Evolutionary conservation across 2,888 invertebrate species (phyloP).

Genomic region (Tetragnatha montana): DNA sequence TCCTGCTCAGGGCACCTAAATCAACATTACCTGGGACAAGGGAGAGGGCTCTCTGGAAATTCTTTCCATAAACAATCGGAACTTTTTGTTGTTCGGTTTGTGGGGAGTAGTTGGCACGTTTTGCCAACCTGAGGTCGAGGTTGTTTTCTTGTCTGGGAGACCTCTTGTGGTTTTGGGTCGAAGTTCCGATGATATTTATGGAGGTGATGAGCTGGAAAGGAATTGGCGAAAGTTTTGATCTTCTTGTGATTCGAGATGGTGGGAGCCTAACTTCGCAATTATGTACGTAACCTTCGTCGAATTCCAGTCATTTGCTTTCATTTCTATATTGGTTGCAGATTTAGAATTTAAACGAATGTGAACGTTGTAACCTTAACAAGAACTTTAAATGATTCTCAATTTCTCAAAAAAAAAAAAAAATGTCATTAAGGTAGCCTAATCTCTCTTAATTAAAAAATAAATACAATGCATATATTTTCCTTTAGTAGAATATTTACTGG

Average conservation of each 20-base stretch:
- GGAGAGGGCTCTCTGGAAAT: slow-evolving; percentile 7
- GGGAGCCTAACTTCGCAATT: neutral
- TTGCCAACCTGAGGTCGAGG: slow-evolving; percentile 24
- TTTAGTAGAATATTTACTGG: too few relatives aligned
- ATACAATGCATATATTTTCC: too few relatives aligned
- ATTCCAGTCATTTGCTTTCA: too few relatives aligned
- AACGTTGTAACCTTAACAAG: too few relatives aligned
- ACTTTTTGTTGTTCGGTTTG: slow-evolving; percentile 11
- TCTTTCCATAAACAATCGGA: slow-evolving; percentile 15
- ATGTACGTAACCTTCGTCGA: neutral
- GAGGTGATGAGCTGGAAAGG: neutral
- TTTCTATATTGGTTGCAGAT: too few relatives aligned
- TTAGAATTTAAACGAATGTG: too few relatives aligned
- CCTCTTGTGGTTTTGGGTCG: neutral
- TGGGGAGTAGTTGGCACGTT: slow-evolving; percentile 46
- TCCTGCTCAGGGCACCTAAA: slow-evolving; percentile 40
- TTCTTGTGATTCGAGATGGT: neutral
- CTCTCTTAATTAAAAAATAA: too few relatives aligned
- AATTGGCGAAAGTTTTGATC: neutral
- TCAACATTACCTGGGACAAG: slow-evolving; percentile 45
- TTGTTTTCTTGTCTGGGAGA: slow-evolving; percentile 39
- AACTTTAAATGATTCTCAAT: too few relatives aligned
- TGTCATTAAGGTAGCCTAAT: too few relatives aligned
- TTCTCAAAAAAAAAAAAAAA: too few relatives aligned
- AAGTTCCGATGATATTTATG: slow-evolving; percentile 6